These are phyloP conservation scores for Aphelenchoides fujianensis DNA, from an alignment of 1,140 invertebrate genomes.

Conservation along the genomic window DNA sequence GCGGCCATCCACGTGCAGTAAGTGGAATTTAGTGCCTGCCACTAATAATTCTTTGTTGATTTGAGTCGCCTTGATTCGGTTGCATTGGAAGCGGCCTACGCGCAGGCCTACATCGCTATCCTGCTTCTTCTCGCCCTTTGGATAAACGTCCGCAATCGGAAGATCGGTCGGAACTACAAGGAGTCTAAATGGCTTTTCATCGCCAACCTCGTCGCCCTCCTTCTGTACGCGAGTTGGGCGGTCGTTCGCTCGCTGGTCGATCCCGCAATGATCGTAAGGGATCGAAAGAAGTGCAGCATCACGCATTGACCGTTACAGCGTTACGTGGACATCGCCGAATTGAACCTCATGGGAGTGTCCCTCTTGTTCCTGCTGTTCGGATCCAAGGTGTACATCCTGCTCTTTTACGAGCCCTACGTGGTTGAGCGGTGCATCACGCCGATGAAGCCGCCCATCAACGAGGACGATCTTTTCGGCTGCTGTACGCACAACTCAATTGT, in stretches of 20 bases:
- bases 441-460: conserved; percentile 13
- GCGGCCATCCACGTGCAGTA: conserved; percentile 51
- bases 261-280: conserved; percentile 30
- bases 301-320: too few species aligned
- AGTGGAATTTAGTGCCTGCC: too few species aligned
- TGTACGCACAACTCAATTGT: too few species aligned
- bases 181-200: conserved; percentile 60
- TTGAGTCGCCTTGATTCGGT: conserved; percentile 23
- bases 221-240: conserved; percentile 49
- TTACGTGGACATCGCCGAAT: conserved; percentile 53
- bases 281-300: too few species aligned
- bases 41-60: conserved; percentile 7
- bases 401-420: conserved; percentile 59
- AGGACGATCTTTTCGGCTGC: conserved; percentile 10
- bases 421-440: conserved; percentile 40
- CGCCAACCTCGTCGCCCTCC: conserved; percentile 43
- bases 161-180: conserved; percentile 61
- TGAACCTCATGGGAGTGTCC: conserved; percentile 49
- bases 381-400: conserved; percentile 59
- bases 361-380: conserved; percentile 56
- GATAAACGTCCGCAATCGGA: conserved; percentile 51
- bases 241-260: conserved; percentile 39
- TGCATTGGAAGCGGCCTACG: conserved; percentile 17
- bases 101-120: conserved; percentile 53
- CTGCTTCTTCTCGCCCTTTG: conserved; percentile 58